Evolutionary conservation across 2,888 invertebrate genomes (phyloP), one percentile per base, ranked within the genome.

Genomic region (Tenthredo distinguenda): DNA sequence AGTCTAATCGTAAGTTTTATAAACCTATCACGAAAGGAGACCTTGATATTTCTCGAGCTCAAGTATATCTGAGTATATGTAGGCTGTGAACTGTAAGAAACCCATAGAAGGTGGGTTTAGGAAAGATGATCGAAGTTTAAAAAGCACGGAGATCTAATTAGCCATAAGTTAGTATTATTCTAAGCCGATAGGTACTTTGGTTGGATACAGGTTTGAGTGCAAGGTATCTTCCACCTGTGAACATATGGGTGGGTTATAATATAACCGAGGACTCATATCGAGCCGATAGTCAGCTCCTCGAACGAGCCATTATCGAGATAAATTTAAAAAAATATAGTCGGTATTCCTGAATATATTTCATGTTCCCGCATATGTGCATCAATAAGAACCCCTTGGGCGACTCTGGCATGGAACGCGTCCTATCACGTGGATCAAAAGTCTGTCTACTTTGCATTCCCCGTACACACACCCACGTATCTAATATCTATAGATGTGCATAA

Each of bases 381-480:
- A 31, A 68, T 65, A 83, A 47, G 31, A 83, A 83, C n/a, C 47
- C 83, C 55, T 47, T 31, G 26, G 50, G 43, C 83, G 68, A 68
- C 43, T 77, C 40, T 62, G 34, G 58, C 58, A 68, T 50, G 68
- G 26, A 81, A 62, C 83, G n/a, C 83, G 31, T 83, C 83, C 83
- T 83, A 83, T 83, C 83, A 83, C 83, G 65, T 83, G 83, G 83
- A 68, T 83, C 83, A 83, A 83, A 83, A 83, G 83, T 68, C 83
- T 83, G 68, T 83, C 83, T 71, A 43, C 65, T 83, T 83, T 68
- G 83, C 68, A 83, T 43, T 37, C 58, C 81, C 21, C 68, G 12
- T 18, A 55, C 55, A 83, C 43, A 83, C 47, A 40, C 68, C 43
- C 15, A 47, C 62, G 34, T n/a, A 26, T 4, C 40, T 0, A 9